phyloP scores from a whole-genome alignment of 2,113 vertebrate genomes.

The Strigops habroptila region DNA sequence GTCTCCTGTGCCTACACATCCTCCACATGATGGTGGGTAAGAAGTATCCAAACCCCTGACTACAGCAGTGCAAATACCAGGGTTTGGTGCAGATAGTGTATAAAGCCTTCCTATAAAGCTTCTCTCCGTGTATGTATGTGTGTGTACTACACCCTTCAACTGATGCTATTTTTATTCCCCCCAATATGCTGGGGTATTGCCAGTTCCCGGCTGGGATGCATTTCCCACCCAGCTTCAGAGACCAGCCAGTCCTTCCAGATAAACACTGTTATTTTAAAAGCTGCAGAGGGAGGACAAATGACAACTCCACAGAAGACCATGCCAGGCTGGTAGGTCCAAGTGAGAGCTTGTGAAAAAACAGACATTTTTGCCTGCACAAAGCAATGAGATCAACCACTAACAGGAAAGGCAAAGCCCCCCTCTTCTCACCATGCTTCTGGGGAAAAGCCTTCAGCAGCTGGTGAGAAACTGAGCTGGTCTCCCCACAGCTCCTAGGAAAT shows the following conservation, averaged over 20 bases:
- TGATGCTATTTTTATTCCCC: background rate
- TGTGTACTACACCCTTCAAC: background rate
- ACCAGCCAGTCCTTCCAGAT: background rate
- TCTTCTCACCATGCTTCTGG: background rate
- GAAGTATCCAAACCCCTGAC: background rate
- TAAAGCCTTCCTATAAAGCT: background rate
- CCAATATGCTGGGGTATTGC: background rate
- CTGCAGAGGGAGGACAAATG: background rate
- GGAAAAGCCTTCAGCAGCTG: background rate
- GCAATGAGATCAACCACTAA: background rate
- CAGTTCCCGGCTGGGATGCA: background rate
- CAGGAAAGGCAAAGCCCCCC: background rate
- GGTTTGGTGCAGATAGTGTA: background rate
- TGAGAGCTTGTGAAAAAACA: background rate
- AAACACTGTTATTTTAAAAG: conserved; percentile 1
- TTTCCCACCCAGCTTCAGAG: background rate
- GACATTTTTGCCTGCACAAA: background rate
- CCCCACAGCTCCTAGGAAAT: background rate
- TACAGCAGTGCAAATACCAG: background rate
- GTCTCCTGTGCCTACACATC: background rate
- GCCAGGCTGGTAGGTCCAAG: background rate
- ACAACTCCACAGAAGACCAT: background rate
- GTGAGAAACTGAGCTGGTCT: background rate
- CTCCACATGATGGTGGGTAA: background rate
- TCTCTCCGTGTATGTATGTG: background rate